These are phyloP conservation scores for Pristionchus exspectatus DNA, from an alignment of 2,888 invertebrate species.

Conservation along the genomic window DNA sequence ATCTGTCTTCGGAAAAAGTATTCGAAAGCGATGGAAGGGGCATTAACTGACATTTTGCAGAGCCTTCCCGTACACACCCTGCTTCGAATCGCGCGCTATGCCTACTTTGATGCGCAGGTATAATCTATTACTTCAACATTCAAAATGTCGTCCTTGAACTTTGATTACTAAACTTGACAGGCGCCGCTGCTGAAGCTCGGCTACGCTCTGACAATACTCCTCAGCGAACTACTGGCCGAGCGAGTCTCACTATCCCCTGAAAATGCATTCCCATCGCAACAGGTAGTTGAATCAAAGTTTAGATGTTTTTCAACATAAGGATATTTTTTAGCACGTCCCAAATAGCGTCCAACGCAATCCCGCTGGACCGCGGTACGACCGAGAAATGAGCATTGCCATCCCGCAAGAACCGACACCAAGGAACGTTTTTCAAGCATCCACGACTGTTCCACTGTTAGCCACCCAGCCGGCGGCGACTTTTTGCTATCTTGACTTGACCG, in stretches of 20 bases:
- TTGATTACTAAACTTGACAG: neutral
- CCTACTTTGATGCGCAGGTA: neutral
- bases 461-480: too few species aligned
- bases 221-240: neutral
- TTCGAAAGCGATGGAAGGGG: too few species aligned
- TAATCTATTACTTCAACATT: neutral
- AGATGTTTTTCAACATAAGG: neutral
- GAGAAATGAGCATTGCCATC: neutral
- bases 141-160: neutral
- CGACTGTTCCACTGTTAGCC: too few species aligned
- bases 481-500: too few species aligned
- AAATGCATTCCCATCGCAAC: neutral
- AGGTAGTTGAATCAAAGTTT: neutral
- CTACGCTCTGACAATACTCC: neutral
- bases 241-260: neutral
- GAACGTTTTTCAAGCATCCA: too few species aligned
- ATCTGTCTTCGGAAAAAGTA: too few species aligned
- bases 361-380: neutral
- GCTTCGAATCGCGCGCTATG: neutral
- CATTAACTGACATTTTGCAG: neutral
- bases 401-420: neutral
- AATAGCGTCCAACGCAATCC: neutral
- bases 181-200: neutral
- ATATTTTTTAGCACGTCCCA: neutral
- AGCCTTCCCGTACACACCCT: neutral